Percentiles rank a stretch among this genome's conserved stretches.
phyloP scores from a whole-genome alignment of 1,140 invertebrate species.

The Lucilia cuprina region DNA sequence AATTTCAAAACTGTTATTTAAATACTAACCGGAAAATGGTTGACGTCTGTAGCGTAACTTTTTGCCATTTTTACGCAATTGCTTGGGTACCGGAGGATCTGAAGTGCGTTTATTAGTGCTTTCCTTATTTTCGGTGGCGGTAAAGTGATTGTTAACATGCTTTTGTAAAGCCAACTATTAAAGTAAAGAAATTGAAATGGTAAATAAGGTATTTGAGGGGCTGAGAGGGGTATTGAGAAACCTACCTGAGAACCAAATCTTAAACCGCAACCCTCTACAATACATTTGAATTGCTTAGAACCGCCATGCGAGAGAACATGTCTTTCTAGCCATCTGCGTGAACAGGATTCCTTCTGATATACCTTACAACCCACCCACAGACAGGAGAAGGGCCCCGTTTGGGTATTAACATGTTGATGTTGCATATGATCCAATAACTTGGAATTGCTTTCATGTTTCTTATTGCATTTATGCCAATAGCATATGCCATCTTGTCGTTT shows the following conservation, averaged over 20 bases:
- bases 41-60: slow-evolving; percentile 82
- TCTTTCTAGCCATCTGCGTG: slow-evolving; percentile 89
- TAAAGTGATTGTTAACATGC: slow-evolving; percentile 94
- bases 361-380: slow-evolving; percentile 94
- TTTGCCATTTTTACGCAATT: slow-evolving; percentile 84
- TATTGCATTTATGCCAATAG: slow-evolving; percentile 85
- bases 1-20: background rate
- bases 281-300: slow-evolving; percentile 94
- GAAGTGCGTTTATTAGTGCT: slow-evolving; percentile 69
- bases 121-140: slow-evolving; percentile 68
- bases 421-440: slow-evolving; percentile 90
- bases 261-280: slow-evolving; percentile 90
- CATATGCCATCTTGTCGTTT: slow-evolving; percentile 70
- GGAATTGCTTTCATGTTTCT: slow-evolving; percentile 76
- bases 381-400: slow-evolving; percentile 85
- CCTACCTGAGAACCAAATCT: slow-evolving; percentile 89
- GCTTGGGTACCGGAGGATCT: slow-evolving; percentile 71
- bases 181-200: background rate
- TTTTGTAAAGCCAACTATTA: slow-evolving; percentile 82
- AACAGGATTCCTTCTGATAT: slow-evolving; percentile 89
- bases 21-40: slow-evolving; percentile 76
- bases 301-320: slow-evolving; percentile 92
- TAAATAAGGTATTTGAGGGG: background rate
- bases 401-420: slow-evolving; percentile 85
- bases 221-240: background rate